Base-by-base conservation (phyloP, 37 sponge, comb jelly and placozoan species). In the Aplysina aerophoba region DNA sequence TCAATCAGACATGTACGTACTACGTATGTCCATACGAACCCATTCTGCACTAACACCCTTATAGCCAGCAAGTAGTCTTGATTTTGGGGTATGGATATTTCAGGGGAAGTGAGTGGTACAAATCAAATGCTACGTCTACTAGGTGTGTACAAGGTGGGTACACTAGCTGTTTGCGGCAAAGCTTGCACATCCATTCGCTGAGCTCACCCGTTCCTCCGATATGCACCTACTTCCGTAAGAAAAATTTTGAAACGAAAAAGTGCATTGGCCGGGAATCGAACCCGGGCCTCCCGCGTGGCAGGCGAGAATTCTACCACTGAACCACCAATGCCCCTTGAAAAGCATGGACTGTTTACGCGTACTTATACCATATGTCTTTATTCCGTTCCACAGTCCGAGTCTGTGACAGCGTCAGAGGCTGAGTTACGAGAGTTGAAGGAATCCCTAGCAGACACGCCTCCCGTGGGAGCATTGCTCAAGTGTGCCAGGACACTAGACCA, bases 401-500 rank as follows among this genome's bases (percentile, higher is more conserved):
- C 34, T 35, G 44, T 39, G 40, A 40, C 86, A 16, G 36, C 66
- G 0, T 31, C 40, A 36, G 54, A 85, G 36, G 79, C 8, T 15
- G 93, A 92, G 67, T 89, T 97, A 53, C 24, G 67, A 13, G 84
- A 90, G 22, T 84, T 96, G n/a, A 86, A 94, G 83, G 83, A 90
- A 27, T 92, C 95, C 11, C 65, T 98, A 39, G 79, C 88, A 38
- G 97, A 98, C 78, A 96, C 94, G 22, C 95, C 92, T 69, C 99
- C 99, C 21, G 89, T 96, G 8, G 93, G 95, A 34, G 62, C 77
- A 56, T 77, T 96, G 0, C 69, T 98, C 15, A 80, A 80, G 17
- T 89, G 86, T 63, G 81, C 89, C 57, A 85, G 81, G 41, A 96
- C 97, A 16, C 79, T 96, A 30, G 99, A 98, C 58, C 99, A 97